Base-by-base conservation (phyloP, 2,888 invertebrate species). In the Dendrolimus pini region DNA sequence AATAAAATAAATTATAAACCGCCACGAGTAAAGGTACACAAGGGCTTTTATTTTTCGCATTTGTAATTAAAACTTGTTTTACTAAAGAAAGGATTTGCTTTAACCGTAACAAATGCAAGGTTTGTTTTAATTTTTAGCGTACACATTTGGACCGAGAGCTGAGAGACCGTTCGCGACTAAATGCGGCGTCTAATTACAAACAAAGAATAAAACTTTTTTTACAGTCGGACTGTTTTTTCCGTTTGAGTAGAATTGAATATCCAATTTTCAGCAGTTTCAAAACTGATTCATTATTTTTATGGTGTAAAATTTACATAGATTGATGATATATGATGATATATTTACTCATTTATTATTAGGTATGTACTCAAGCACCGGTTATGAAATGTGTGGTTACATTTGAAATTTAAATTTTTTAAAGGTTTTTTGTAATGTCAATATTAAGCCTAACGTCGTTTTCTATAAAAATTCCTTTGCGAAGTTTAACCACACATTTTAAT, bases 231-330 rank as follows among this genome's bases (percentile, higher is more conserved):
- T 86, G 82, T 82, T 80, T 78, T 79, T 72, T 74, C 82, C 79
- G 83, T 82, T 82, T 81, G 78, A 76, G 80, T 79, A 68, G 80
- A 81, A 83, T 81, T 82, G 75, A 85, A 83, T 82, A 84, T 84
- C 71, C 72, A 73, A 77, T 78, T 79, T 72, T 68, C 66, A 69
- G 61, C 65, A 66, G 60, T 67, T 68, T 68, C 62, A 65, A 72
- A 30, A 30, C 30, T 30, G 30, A 30, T 30, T 30, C 6, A 18
- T 30, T 30, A 30, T 18, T 18, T 65, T 71, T 70, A 63, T 58
- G 58, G 54, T 55, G 14, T 42, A 41, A 56, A 54, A 54, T 58
- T 57, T 59, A 55, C 14, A 58, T 59, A 30, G 30, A 30, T 30
- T 30, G 30, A n/a, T n/a, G n/a, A n/a, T n/a, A n/a, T 30, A 30